Evolutionary conservation across 2,888 invertebrate species (phyloP).

Genomic region (Copidosoma aretas): DNA sequence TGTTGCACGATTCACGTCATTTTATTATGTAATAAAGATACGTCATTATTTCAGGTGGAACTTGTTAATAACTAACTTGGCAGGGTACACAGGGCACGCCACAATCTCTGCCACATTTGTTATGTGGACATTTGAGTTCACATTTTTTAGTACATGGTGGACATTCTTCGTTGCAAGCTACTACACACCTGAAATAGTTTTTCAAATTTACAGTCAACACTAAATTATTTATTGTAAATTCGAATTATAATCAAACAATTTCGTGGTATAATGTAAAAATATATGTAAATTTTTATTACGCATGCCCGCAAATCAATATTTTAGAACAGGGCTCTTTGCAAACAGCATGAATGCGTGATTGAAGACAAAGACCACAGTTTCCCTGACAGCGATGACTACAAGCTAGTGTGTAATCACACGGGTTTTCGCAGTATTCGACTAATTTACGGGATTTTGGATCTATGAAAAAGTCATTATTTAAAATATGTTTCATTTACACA

Average conservation of each 20-base stretch:
- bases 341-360: constrained; percentile 16
- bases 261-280: too few relatives aligned
- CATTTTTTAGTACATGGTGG: constrained; percentile 8
- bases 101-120: constrained; percentile 6
- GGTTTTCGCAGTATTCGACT: constrained; percentile 12
- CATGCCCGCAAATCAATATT: constrained; percentile 21
- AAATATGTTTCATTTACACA: not conserved
- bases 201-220: too few relatives aligned
- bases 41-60: too few relatives aligned
- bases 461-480: not conserved
- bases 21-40: too few relatives aligned
- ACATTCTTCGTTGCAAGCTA: not conserved
- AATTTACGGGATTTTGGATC: constrained; percentile 9
- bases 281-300: constrained; percentile 6
- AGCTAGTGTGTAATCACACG: constrained; percentile 8
- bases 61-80: constrained; percentile 4
- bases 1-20: too few relatives aligned
- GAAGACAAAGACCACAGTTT: constrained; percentile 14
- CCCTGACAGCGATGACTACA: constrained; percentile 16
- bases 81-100: constrained; percentile 2
- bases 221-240: not conserved
- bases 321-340: constrained; percentile 3
- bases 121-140: constrained; percentile 3
- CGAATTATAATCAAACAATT: too few relatives aligned
- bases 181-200: not conserved